Base-by-base conservation (phyloP, 1,140 invertebrate species). In the Pemphigus obesinymphae region DNA sequence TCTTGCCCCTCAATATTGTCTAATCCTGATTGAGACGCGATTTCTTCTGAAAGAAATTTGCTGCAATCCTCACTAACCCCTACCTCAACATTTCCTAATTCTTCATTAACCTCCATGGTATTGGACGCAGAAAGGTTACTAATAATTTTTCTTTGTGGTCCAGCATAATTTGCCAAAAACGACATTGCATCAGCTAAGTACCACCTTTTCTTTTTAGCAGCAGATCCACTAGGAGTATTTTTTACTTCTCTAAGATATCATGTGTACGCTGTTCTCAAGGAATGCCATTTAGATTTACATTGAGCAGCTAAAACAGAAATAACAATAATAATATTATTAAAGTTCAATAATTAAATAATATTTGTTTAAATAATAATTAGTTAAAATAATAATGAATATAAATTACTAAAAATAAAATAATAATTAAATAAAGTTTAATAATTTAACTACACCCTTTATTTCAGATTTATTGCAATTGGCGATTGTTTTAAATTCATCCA, bases 161-260 rank as follows among this genome's bases (percentile, higher is more conserved):
- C 37, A 40, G 70, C 55, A 37, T 55, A 73, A 31, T 66, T 66
- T 50, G 50, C 5, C 7, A 82, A 72, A 82, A 82, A 82, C 29
- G 63, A 70, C 82, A 82, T 82, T n/a, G 82, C 82, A 37, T 72
- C 48, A 63, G 66, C 68, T 8, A 72, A 82, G 37, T 53, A 11
- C 82, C 82, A 82, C 34, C 73, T 82, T 53, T 82, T 82, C 31
- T 58, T 55, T 37, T 58, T 82, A 53, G 61, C 66, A 72, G 45
- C 26, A 48, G 45, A 82, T 5, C 66, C 82, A 58, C 82, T 82
- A 23, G 82, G 66, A 29, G 26, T 10, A 29, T 15, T 61, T 61
- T 61, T 61, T 13, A 61, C 6, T 11, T 61, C 58, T 61, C 48
- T 55, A 29, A 63, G 48, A 72, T 82, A 82, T 82, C 82, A 40